Percentiles rank a stretch among this genome's conserved stretches.
phyloP scores from a whole-genome alignment of 2,113 vertebrate genomes.

The Hydrochoerus hydrochaeris region DNA sequence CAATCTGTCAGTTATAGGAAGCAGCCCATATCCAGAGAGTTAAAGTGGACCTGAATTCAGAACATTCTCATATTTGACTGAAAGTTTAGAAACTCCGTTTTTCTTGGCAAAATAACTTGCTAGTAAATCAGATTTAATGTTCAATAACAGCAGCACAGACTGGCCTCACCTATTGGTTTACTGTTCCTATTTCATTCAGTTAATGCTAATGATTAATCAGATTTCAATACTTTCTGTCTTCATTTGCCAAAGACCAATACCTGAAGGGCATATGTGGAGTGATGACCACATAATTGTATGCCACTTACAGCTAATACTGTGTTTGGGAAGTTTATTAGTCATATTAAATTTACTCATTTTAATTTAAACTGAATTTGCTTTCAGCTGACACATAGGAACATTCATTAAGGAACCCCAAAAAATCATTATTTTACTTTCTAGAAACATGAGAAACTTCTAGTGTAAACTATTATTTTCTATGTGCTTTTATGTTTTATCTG shows the following conservation, averaged over 20 bases:
- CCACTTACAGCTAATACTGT: not conserved
- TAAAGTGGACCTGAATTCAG: not conserved
- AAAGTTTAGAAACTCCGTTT: slow-evolving; percentile 1
- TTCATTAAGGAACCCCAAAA: not conserved
- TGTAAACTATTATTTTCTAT: not conserved
- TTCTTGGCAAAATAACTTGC: not conserved
- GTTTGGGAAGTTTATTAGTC: not conserved
- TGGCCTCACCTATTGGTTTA: not conserved
- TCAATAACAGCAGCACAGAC: not conserved
- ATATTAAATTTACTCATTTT: not conserved
- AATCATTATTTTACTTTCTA: not conserved
- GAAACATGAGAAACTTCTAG: not conserved
- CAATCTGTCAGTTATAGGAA: not conserved
- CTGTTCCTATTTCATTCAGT: not conserved
- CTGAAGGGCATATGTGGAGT: not conserved
- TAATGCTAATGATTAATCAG: not conserved
- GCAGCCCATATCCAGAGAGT: not conserved
- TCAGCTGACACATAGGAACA: not conserved
- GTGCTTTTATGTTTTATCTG: not conserved
- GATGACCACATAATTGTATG: not conserved
- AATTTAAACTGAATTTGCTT: not conserved
- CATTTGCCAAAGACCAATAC: not conserved
- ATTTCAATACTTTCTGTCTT: not conserved
- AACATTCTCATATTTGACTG: not conserved
- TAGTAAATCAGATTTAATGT: not conserved